Evolutionary conservation across 2,797 vertebrate species (phyloP), one percentile per base, ranked within the genome.

Genomic region (Xenops minutus): DNA sequence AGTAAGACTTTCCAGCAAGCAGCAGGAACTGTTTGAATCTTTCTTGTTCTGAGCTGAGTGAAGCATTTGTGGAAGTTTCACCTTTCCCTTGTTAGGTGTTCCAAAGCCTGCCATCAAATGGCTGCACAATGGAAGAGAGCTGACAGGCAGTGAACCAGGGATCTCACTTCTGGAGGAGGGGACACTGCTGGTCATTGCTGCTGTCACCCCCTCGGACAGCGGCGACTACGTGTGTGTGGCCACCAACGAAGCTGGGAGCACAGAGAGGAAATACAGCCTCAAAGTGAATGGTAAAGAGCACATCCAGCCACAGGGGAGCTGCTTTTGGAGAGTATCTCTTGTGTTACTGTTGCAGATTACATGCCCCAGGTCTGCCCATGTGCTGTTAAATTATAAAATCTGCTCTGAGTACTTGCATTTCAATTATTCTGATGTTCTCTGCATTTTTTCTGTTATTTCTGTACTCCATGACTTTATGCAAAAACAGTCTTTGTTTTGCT

Each of bases 191-290:
- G 96, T 99, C 83, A 98, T 99, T 85, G 98, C 98, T 83, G 98
- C 99, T 7, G 97, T 99, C 76, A 98, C 98, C 1, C 99, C 98
- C 0, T 97, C 98, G 71, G 98, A 99, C 96, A 98, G 97, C 6
- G 99, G 99, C 39, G 99, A 99, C 36, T 99, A 99, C 44, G 95
- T 98, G 66, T 99, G 99, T 37, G 96, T 98, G 44, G 99, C 99
- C 16, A 94, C 97, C 92, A 99, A 99, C 13, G 99, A 99, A 93
- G 99, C 98, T 7, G 99, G 99, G 62, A 98, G 98, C 91, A 98
- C 98, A 5, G 98, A 99, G 98, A 99, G 97, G 96, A 99, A 99
- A 96, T 99, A 99, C 69, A 99, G 98, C 87, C 98, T 99, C 64
- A 99, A 99, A 98, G 99, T 99, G 75, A 98, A 99, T 4, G 99